A percentile compares a stretch with the other conserved stretches of the same genome.
phyloP scores from a whole-genome alignment of 2,888 invertebrate species.

The Eubasilissa splendida region DNA sequence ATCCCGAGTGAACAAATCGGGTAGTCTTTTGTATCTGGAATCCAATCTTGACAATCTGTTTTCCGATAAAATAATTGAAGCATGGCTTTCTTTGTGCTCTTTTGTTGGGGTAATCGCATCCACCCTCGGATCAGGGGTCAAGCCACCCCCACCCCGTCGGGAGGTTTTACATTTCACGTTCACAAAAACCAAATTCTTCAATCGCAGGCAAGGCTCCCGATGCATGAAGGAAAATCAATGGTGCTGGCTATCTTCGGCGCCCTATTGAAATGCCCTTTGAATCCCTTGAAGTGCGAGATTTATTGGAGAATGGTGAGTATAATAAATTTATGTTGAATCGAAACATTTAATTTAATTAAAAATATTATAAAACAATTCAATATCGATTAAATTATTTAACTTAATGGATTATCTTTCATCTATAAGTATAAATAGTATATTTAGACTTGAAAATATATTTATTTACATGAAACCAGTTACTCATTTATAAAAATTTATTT shows the following conservation, averaged over 20 bases:
- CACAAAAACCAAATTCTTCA: conserved; percentile 29
- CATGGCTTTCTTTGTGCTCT: conserved; percentile 36
- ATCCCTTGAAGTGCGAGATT: neutral
- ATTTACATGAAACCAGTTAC: no score
- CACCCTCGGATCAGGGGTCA: conserved; percentile 3
- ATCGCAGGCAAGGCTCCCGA: neutral
- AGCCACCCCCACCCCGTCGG: neutral
- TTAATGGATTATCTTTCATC: no score
- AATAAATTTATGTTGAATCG: neutral
- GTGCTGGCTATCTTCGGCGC: conserved; percentile 5
- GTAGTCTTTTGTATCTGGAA: conserved; percentile 38
- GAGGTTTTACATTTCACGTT: conserved; percentile 36
- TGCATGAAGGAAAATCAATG: conserved; percentile 36
- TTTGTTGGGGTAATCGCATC: conserved; percentile 21
- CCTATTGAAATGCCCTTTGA: conserved; percentile 36
- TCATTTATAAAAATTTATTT: no score
- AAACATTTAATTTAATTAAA: no score
- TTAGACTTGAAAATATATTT: no score
- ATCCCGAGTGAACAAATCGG: conserved; percentile 18
- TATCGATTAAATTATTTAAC: no score
- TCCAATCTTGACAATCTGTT: conserved; percentile 33
- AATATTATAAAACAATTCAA: no score
- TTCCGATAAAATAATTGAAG: conserved; percentile 46
- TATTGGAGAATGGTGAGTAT: conserved; percentile 2
- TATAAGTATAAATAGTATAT: no score